A percentile compares a stretch with the other conserved stretches of the same genome.
These are phyloP conservation scores for Drosophila anceps DNA, from an alignment of 2,888 invertebrate genomes.

Conservation along the genomic window DNA sequence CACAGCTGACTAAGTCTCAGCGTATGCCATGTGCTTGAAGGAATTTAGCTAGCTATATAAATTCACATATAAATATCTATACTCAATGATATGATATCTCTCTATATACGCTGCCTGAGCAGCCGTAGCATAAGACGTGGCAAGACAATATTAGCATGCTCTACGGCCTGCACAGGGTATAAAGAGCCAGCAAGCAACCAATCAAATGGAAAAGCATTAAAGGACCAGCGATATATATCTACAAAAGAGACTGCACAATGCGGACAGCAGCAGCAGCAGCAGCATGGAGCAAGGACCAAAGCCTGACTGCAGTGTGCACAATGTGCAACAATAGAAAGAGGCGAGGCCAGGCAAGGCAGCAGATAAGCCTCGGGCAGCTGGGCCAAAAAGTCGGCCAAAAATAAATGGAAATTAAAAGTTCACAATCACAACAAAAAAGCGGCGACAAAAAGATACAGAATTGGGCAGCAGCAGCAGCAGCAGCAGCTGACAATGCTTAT, in stretches of 20 bases:
- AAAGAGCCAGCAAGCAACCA: slow-evolving; percentile 36
- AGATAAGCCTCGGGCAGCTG: slow-evolving; percentile 54
- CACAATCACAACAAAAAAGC: slow-evolving; percentile 38
- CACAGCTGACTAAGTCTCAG: not conserved
- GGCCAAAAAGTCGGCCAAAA: slow-evolving; percentile 57
- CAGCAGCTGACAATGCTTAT: slow-evolving; percentile 21
- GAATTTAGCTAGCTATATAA: not conserved
- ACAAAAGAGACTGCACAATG: slow-evolving; percentile 52
- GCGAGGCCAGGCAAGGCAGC: slow-evolving; percentile 8
- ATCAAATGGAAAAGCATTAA: slow-evolving; percentile 68
- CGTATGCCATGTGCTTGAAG: not conserved
- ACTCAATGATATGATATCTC: not conserved
- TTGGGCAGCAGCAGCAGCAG: not conserved
- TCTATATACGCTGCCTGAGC: not conserved
- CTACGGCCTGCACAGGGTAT: not conserved
- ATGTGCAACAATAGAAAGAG: slow-evolving; percentile 26
- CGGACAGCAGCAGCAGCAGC: slow-evolving; percentile 36
- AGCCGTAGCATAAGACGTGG: not conserved
- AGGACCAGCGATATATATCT: slow-evolving; percentile 57
- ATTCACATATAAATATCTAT: not conserved
- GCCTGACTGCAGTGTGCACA: slow-evolving; percentile 36
- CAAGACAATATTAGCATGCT: slow-evolving; percentile 7
- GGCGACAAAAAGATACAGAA: not conserved
- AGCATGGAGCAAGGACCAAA: slow-evolving; percentile 4
- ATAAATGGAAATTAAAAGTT: slow-evolving; percentile 75